These are phyloP conservation scores for Rhysida immarginata DNA, from an alignment of 1,140 invertebrate species.

Conservation along the genomic window DNA sequence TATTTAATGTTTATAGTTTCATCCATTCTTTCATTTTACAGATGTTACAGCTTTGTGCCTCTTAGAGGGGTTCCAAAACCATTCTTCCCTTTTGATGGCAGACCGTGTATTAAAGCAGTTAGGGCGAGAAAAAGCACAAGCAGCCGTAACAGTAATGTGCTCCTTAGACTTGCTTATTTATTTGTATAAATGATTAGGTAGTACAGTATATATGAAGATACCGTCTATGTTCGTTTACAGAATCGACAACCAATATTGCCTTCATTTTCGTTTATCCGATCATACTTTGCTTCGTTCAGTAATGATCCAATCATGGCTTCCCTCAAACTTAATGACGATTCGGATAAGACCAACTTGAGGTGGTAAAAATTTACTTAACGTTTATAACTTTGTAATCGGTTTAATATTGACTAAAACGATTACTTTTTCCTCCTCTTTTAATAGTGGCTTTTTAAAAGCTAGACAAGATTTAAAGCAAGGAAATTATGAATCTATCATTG, in stretches of 20 bases:
- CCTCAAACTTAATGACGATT: background rate
- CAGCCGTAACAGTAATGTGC: slow-evolving; percentile 20
- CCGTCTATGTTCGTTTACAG: too few species aligned
- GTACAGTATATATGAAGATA: background rate
- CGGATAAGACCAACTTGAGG: background rate
- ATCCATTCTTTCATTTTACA: too few species aligned
- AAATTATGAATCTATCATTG: slow-evolving; percentile 60
- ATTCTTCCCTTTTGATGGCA: slow-evolving; percentile 55
- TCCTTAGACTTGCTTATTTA: too few species aligned
- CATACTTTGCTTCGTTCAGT: slow-evolving; percentile 69
- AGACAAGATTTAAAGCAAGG: slow-evolving; percentile 46
- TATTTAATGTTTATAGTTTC: too few species aligned
- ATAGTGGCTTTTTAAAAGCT: slow-evolving; percentile 46
- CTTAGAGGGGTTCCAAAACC: slow-evolving; percentile 71
- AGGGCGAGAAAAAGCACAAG: slow-evolving; percentile 33
- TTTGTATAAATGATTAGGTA: too few species aligned
- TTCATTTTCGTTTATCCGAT: slow-evolving; percentile 65
- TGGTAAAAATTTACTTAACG: background rate
- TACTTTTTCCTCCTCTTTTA: too few species aligned
- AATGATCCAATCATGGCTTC: slow-evolving; percentile 49
- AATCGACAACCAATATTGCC: slow-evolving; percentile 54
- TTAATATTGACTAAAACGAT: too few species aligned
- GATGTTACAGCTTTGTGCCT: slow-evolving; percentile 85
- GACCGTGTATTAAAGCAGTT: slow-evolving; percentile 69
- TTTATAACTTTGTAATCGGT: background rate